Evolutionary conservation across 2,797 vertebrate genomes (phyloP).

Genomic region (Acanthiza pusilla): DNA sequence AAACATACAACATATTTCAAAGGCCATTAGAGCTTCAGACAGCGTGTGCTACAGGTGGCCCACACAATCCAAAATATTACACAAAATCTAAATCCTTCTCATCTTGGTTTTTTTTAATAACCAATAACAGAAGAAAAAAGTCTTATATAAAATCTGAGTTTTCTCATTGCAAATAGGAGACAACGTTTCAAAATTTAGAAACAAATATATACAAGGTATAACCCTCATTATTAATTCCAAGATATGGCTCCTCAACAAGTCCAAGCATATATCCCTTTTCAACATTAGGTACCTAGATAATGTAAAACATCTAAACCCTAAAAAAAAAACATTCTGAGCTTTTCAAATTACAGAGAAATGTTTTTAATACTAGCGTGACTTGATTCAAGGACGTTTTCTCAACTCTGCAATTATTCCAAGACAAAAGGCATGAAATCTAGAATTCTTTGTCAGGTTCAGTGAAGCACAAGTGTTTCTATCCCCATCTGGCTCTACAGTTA

Average conservation of each 20-base stretch:
- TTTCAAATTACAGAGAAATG: neutral
- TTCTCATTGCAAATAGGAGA: neutral
- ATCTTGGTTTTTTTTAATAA: neutral
- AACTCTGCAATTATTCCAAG: neutral
- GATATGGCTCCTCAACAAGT: neutral
- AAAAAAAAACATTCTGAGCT: neutral
- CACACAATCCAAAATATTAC: neutral
- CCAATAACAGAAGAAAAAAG: neutral
- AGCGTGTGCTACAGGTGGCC: neutral
- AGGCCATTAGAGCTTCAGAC: neutral
- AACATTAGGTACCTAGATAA: neutral
- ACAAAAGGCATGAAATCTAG: neutral
- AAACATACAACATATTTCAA: neutral
- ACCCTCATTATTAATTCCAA: neutral
- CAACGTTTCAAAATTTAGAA: neutral
- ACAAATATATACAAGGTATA: neutral
- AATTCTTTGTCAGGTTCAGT: neutral
- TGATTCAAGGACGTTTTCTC: neutral
- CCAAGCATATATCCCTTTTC: neutral
- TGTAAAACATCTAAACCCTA: neutral
- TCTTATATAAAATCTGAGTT: neutral
- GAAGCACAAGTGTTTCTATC: neutral
- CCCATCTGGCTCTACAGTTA: neutral
- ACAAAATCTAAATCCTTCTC: neutral
- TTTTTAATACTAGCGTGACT: neutral